Evolutionary conservation across 2,113 vertebrate species (phyloP), one percentile per base, ranked within the genome.

Genomic region (Alectura lathami): DNA sequence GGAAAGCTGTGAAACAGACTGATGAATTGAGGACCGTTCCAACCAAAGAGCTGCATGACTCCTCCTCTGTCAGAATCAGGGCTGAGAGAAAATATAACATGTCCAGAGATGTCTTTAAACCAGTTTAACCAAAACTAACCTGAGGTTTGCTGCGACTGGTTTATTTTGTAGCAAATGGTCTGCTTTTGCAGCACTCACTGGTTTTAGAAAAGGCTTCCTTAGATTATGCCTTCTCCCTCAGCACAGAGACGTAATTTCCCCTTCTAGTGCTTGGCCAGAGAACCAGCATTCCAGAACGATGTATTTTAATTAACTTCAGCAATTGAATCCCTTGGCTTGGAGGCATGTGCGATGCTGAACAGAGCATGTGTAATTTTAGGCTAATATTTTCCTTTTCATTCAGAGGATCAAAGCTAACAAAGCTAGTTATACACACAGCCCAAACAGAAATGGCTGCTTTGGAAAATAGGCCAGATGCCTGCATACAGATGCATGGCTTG

Each of bases 231-330:
- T 26, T 30, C 63, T 57, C 43, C 67, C 83, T 79, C 8, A 94
- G 83, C 45, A 85, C 47, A 88, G 93, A 53, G 83, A 94, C 94
- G 86, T n/a, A 75, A 97, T 96, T 96, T 97, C 94, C 94, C 94
- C 88, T 83, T 84, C 53, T 81, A 93, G 91, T 54, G 91, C 92
- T 84, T 96, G 97, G 95, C 91, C 88, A 91, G 81, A 34, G 73
- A 96, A 88, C 73, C 84, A 95, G 64, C 96, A 96, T 98, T 97
- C 96, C 96, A 96, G 68, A 85, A 83, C 93, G 91, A 97, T 97
- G 96, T 56, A 90, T 90, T 97, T 97, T 96, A 97, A 97, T 97
- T 97, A 94, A 96, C 80, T 94, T 91, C 93, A 97, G 96, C 94
- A 93, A 94, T 82, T 96, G 83, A 93, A 92, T 73, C 91, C 81